Evolutionary conservation across 1,140 invertebrate species (phyloP), one percentile per base, ranked within the genome.

Genomic region (Melipona quadrifasciata): DNA sequence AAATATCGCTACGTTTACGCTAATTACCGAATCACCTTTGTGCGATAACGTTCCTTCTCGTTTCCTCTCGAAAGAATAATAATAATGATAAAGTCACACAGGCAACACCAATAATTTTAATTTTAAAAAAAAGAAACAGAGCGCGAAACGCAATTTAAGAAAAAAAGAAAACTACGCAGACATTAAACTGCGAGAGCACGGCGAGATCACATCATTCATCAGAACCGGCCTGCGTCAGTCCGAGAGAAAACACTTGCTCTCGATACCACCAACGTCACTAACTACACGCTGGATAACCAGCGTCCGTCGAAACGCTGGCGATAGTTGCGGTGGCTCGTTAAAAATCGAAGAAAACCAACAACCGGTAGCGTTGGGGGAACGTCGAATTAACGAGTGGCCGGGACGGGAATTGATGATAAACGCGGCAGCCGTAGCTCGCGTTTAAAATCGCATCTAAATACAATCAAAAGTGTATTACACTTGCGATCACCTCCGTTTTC

Each of bases 401-500:
- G 31, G 39, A 21, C 47, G 53, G 24, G 72, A 87, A 82, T 82
- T 80, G 53, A 81, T 76, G 72, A n/a, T n/a, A n/a, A 68, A 57
- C 61, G 39, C 24, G 31, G 39, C 19, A 21, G 11, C 8, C 11
- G n/a, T 57, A 27, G 34, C 77, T 68, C 39, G 61, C 58, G 53
- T 82, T 78, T 86, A 78, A 84, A 61, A 86, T 73, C 71, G 39
- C 74, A 80, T 82, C 65, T 80, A 73, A 84, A 84, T 76, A 79
- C 73, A 87, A 84, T 87, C 81, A 84, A 71, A 71, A 88, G 74
- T 84, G 61, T 80, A 87, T 87, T 82, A 82, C 81, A 82, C 72
- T 74, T 27, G 51, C 16, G 64, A 34, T 61, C 47, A 53, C 80
- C 55, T 47, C 0, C 77, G 58, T 55, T 71, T 76, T 76, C 87